phyloP scores from a whole-genome alignment of 2,888 invertebrate species.

The Helleia helle region DNA sequence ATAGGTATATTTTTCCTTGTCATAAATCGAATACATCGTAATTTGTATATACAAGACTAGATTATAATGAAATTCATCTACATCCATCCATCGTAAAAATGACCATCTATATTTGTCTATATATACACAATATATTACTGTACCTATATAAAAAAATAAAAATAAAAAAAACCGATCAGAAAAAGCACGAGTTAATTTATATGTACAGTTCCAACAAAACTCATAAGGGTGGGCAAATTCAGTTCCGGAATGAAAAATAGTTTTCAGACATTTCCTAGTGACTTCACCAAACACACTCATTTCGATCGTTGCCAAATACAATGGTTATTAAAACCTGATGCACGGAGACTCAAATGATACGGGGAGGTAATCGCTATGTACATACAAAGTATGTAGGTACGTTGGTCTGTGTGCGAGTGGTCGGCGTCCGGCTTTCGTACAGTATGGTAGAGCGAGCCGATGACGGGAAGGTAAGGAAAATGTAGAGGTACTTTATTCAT shows the following conservation, averaged over 20 bases:
- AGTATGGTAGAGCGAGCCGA: conserved; percentile 50
- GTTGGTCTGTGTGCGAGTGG: conserved; percentile 48
- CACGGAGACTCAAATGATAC: conserved; percentile 45
- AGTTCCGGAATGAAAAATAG: conserved; percentile 35
- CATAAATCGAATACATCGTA: too few species aligned
- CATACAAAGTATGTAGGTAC: conserved; percentile 19
- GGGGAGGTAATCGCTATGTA: conserved; percentile 31
- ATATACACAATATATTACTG: too few species aligned
- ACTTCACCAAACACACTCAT: conserved; percentile 56
- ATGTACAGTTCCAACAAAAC: conserved; percentile 17
- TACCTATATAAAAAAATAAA: too few species aligned
- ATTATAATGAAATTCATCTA: too few species aligned
- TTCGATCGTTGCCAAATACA: conserved; percentile 71
- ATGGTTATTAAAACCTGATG: conserved; percentile 71
- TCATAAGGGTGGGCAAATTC: conserved; percentile 31
- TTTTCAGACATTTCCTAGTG: conserved; percentile 48
- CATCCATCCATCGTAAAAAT: too few species aligned
- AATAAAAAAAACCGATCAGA: too few species aligned
- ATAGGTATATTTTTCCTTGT: too few species aligned
- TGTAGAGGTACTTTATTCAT: conserved; percentile 7
- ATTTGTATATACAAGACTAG: too few species aligned
- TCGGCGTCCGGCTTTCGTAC: conserved; percentile 62
- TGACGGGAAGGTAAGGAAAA: conserved; percentile 20
- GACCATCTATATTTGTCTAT: too few species aligned
- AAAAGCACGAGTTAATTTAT: not conserved